phyloP scores from a whole-genome alignment of 2,888 invertebrate genomes.

The Geotrupes spiniger region DNA sequence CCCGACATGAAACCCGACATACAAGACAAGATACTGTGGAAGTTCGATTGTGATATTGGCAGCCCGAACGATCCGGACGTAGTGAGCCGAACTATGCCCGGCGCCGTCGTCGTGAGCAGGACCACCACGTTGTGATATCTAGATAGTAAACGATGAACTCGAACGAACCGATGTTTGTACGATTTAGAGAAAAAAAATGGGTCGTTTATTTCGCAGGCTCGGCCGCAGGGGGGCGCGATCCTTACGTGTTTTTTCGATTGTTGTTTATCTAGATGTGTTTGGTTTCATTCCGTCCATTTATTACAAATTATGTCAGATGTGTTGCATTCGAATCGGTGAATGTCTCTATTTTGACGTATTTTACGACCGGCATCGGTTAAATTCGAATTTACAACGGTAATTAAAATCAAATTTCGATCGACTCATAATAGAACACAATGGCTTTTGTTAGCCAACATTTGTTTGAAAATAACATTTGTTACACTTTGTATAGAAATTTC shows the following conservation, averaged over 20 bases:
- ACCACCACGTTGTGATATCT: slow-evolving; percentile 51
- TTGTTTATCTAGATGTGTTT: slow-evolving; percentile 7
- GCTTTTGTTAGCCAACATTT: too few relatives aligned
- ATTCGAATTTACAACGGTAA: too few relatives aligned
- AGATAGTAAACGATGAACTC: slow-evolving; percentile 17
- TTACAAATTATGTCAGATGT: not conserved
- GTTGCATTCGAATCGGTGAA: too few relatives aligned
- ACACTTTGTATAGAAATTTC: too few relatives aligned
- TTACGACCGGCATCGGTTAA: too few relatives aligned
- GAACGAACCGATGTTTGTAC: slow-evolving; percentile 26
- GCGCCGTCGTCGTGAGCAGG: slow-evolving; percentile 47
- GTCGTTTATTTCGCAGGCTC: not conserved
- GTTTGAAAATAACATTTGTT: too few relatives aligned
- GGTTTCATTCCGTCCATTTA: slow-evolving; percentile 18
- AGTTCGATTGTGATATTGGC: slow-evolving; percentile 49
- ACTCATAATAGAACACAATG: too few relatives aligned
- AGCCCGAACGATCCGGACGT: slow-evolving; percentile 49
- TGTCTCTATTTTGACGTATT: too few relatives aligned
- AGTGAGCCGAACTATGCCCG: slow-evolving; percentile 42
- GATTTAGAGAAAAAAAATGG: slow-evolving; percentile 14
- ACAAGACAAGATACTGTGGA: slow-evolving; percentile 56
- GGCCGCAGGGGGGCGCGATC: not conserved
- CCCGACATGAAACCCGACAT: slow-evolving; percentile 86
- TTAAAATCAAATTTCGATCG: too few relatives aligned
- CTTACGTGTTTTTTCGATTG: not conserved